Evolutionary conservation across 2,797 vertebrate species (phyloP).

Genomic region (Lophotriccus pileatus): DNA sequence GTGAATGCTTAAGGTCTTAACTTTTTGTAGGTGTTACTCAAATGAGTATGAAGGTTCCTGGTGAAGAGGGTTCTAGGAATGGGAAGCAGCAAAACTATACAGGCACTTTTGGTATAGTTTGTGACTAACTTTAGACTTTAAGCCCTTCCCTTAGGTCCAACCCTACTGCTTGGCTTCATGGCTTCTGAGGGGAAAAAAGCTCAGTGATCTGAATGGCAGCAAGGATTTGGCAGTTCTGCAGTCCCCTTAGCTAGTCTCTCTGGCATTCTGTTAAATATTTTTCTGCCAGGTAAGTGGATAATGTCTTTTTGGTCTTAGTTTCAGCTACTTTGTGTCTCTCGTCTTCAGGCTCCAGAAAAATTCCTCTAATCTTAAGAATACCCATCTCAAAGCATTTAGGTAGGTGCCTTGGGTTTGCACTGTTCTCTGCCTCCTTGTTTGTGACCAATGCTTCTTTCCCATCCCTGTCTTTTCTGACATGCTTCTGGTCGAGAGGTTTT

Average conservation of each 20-base stretch:
- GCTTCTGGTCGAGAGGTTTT: background rate
- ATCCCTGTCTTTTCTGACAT: background rate
- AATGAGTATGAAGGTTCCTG: background rate
- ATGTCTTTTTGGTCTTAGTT: background rate
- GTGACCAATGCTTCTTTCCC: background rate
- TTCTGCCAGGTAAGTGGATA: background rate
- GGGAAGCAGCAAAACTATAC: background rate
- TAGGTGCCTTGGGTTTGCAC: background rate
- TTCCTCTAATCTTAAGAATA: background rate
- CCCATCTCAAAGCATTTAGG: background rate
- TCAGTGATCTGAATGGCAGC: background rate
- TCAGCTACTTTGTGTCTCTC: background rate
- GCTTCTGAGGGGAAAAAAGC: background rate
- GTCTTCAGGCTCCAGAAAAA: background rate
- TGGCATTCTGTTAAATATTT: background rate
- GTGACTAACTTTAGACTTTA: background rate
- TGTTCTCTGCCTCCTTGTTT: background rate
- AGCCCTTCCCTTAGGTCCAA: background rate
- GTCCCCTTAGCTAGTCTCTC: background rate
- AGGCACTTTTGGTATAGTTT: background rate
- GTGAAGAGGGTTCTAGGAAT: background rate
- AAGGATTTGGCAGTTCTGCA: background rate
- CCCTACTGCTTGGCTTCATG: background rate
- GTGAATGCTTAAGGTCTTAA: background rate
- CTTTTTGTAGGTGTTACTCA: background rate